Percentiles rank a stretch among this genome's conserved stretches.
phyloP scores from a whole-genome alignment of 2,797 vertebrate species.

The Cirrhinus molitorella region DNA sequence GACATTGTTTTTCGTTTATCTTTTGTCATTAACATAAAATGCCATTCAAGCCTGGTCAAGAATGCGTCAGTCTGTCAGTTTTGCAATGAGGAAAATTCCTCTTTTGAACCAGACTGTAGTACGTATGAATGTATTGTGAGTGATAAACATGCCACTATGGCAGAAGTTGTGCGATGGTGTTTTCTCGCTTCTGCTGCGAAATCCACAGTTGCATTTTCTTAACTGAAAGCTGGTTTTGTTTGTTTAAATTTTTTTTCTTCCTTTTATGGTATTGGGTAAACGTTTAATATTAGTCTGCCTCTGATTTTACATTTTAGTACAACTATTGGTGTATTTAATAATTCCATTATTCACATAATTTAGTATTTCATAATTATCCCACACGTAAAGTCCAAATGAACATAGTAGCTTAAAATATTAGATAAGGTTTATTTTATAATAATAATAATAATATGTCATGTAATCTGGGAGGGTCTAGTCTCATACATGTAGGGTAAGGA shows the following conservation, averaged over 20 bases:
- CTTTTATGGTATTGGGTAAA: background rate
- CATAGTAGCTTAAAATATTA: background rate
- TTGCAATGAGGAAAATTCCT: constrained; percentile 3
- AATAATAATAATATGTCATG: background rate
- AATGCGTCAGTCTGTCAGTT: background rate
- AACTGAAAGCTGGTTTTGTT: background rate
- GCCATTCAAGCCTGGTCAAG: background rate
- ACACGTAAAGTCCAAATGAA: background rate
- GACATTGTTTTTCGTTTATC: background rate
- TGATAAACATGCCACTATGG: background rate
- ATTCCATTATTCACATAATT: background rate
- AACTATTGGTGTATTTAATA: background rate
- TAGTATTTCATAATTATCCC: background rate
- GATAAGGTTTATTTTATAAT: background rate
- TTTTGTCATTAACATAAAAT: background rate
- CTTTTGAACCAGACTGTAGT: background rate
- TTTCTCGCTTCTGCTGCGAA: constrained; percentile 27
- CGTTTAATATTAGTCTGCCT: background rate
- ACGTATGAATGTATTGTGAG: background rate
- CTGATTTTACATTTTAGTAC: background rate
- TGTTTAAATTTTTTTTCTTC: background rate
- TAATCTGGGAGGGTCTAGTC: background rate
- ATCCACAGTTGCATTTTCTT: background rate
- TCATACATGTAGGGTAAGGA: background rate
- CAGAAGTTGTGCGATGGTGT: background rate